Conservation (phyloP, 1,140 invertebrate species). For the Neuroterus valhalla region DNA sequence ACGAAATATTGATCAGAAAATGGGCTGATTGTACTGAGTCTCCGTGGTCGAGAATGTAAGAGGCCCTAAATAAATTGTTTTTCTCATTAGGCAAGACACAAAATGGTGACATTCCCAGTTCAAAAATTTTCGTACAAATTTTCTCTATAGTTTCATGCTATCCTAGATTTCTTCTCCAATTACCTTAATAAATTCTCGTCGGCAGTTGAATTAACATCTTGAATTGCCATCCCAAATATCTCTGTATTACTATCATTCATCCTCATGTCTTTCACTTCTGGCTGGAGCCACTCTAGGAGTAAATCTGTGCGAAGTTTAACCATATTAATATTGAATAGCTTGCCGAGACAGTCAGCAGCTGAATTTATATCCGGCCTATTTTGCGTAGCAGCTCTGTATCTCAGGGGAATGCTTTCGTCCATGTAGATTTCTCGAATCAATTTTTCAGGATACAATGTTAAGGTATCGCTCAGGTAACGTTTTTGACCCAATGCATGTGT, state of each 20-base stretch:
- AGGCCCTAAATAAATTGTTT: slow-evolving; percentile 60
- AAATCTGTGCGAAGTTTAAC: slow-evolving; percentile 62
- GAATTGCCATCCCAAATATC: slow-evolving; percentile 34
- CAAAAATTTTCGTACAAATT: too few species aligned
- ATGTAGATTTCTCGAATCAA: slow-evolving; percentile 68
- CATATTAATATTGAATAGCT: slow-evolving; percentile 63
- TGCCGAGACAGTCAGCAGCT: slow-evolving; percentile 59
- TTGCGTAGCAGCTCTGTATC: slow-evolving; percentile 53
- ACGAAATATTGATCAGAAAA: slow-evolving; percentile 65
- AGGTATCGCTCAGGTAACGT: slow-evolving; percentile 57
- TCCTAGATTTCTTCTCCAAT: too few species aligned
- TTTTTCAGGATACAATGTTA: slow-evolving; percentile 61
- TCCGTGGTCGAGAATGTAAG: slow-evolving; percentile 67
- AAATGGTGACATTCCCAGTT: too few species aligned
- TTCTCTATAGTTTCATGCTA: too few species aligned
- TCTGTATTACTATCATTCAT: slow-evolving; percentile 60
- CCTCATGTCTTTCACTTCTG: slow-evolving; percentile 46
- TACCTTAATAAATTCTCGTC: slow-evolving; percentile 67
- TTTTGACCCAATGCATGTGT: slow-evolving; percentile 63
- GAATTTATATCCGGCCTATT: slow-evolving; percentile 69
- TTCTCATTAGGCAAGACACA: neutral
- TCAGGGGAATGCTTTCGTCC: slow-evolving; percentile 67
- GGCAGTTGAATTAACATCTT: slow-evolving; percentile 39
- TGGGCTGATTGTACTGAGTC: slow-evolving; percentile 48
- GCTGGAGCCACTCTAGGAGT: slow-evolving; percentile 68